A percentile compares a stretch with the other conserved stretches of the same genome.
Evolutionary conservation across 92 coral and sea anemone species (phyloP).

Genomic region (Epizoanthus rinbou): DNA sequence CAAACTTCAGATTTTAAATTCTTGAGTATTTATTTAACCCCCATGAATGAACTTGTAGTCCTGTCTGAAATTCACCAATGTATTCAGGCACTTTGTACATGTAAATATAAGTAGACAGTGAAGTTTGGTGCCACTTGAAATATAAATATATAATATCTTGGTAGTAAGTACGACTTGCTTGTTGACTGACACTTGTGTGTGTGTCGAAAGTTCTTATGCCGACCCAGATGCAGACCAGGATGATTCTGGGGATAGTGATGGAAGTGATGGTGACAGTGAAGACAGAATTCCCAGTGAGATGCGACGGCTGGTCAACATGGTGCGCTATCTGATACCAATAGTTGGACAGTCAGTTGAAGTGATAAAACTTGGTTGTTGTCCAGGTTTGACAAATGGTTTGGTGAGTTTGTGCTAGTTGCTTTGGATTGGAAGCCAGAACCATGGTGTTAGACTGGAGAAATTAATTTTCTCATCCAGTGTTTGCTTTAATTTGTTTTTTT

Average conservation of each 20-base stretch:
- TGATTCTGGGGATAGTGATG: conserved; percentile 61
- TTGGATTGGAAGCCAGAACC: background rate
- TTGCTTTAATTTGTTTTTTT: no score
- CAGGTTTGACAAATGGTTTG: conserved; percentile 94
- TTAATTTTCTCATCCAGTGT: background rate
- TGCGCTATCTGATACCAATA: conserved; percentile 84
- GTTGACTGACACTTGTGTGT: conserved; percentile 36
- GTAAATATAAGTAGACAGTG: no score
- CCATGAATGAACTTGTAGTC: no score
- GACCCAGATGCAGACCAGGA: conserved; percentile 81
- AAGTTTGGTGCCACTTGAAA: no score
- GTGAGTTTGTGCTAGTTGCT: conserved; percentile 59
- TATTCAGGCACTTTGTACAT: no score
- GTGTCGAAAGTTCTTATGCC: conserved; percentile 70
- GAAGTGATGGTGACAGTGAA: conserved; percentile 56
- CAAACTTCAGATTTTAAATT: no score
- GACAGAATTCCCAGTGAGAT: conserved; percentile 57
- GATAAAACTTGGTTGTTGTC: conserved; percentile 88
- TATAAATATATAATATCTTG: no score
- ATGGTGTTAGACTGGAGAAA: background rate
- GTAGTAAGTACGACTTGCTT: background rate
- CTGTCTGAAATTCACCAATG: no score
- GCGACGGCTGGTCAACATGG: conserved; percentile 75
- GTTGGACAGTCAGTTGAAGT: conserved; percentile 84
- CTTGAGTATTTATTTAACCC: no score